Evolutionary conservation across 2,113 vertebrate species (phyloP), one percentile per base, ranked within the genome.

Genomic region (Arothron firmamentum): DNA sequence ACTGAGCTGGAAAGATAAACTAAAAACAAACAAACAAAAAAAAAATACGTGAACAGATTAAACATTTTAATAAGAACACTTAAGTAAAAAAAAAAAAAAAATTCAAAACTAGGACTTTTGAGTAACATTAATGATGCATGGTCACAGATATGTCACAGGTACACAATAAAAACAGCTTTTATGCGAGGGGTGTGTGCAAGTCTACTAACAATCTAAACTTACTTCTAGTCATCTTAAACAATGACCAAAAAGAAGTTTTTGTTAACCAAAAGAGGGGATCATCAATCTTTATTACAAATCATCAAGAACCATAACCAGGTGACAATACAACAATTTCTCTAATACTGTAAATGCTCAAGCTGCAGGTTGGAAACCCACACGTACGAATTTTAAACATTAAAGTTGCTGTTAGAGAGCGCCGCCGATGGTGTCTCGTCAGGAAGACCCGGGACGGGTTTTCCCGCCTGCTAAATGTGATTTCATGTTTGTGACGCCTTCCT

Each of bases 91-190:
- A 74, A 72, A 62, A 74, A 79, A 73, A 73, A 52, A 80, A 81
- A 82, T 85, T 81, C 76, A 87, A 87, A 85, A 88, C 85, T 87
- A 88, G 82, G 78, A 80, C 78, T 87, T 38, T 83, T 86, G 84
- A 85, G 85, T 86, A 88, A 84, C 81, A 89, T 87, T 87, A 88
- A 88, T 88, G 83, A 87, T 84, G 85, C 76, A 84, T 88, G 74
- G 84, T 88, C 83, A 86, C 87, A 88, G 67, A 82, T 82, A 87
- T 87, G 84, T 73, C 83, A 87, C 81, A 87, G 75, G 63, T 86
- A 86, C 75, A 86, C 78, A 80, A 78, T 83, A 85, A 77, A 82
- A 88, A 86, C 85, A 87, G 76, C 59, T 83, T 81, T 84, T 78
- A 83, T 85, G 82, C 6, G 68, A 78, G 73, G 55, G 55, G 53